A percentile compares a stretch with the other conserved stretches of the same genome.
These are phyloP conservation scores for Sceloporus tristichus DNA, from an alignment of 2,113 vertebrate genomes.

Conservation along the genomic window DNA sequence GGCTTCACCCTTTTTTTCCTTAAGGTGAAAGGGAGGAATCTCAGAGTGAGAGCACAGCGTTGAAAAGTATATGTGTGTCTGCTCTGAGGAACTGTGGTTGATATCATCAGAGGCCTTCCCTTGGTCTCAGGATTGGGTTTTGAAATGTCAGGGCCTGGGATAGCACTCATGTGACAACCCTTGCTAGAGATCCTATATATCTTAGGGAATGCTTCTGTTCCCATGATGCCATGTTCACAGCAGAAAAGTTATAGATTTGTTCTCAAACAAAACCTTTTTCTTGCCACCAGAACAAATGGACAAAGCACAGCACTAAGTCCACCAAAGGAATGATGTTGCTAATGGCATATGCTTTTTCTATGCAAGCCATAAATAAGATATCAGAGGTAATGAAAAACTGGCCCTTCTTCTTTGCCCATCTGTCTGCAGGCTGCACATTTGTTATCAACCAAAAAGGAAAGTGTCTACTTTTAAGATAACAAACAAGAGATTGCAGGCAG, in stretches of 20 bases:
- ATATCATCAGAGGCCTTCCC: too few species aligned
- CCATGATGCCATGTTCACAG: not conserved
- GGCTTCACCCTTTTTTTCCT: too few species aligned
- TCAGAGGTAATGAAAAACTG: accelerated
- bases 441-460: not conserved
- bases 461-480: not conserved
- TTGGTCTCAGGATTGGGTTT: too few species aligned
- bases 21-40: too few species aligned
- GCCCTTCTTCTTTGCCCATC: not conserved
- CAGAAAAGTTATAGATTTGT: not conserved
- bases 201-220: not conserved
- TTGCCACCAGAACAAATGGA: too few species aligned
- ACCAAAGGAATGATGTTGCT: not conserved
- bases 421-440: not conserved
- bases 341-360: not conserved
- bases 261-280: not conserved
- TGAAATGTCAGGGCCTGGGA: too few species aligned
- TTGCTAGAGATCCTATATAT: not conserved
- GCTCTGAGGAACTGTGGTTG: too few species aligned
- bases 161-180: not conserved
- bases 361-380: not conserved
- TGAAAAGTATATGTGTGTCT: too few species aligned
- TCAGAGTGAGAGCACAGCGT: too few species aligned
- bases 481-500: not conserved
- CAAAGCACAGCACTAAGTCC: not conserved